These are phyloP conservation scores for Tenodera sinensis DNA, from an alignment of 2,888 invertebrate species.

Conservation along the genomic window DNA sequence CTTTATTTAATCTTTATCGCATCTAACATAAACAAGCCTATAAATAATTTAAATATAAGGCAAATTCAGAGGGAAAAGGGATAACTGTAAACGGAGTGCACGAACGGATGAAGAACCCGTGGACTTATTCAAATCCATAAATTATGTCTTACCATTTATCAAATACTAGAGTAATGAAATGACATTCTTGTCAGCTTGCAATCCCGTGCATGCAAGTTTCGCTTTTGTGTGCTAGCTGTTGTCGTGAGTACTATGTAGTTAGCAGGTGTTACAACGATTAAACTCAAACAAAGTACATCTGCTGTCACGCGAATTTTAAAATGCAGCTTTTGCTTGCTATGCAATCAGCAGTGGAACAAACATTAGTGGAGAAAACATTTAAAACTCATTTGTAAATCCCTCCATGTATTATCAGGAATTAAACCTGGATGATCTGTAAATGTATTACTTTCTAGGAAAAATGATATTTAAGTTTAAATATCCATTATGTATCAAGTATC, in stretches of 20 bases:
- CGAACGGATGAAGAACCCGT: no score
- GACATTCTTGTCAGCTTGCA: background rate
- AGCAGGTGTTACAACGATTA: background rate
- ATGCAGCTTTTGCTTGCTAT: background rate
- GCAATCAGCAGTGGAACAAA: no score
- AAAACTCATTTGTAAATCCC: background rate
- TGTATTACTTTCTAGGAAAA: background rate
- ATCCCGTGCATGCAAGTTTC: background rate
- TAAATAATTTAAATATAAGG: no score
- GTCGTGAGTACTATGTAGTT: background rate
- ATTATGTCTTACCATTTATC: no score
- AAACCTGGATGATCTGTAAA: background rate
- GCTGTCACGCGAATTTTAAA: background rate
- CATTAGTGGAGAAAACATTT: background rate
- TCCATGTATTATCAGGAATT: background rate
- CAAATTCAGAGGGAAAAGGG: no score
- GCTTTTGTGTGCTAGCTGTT: background rate
- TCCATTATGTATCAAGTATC: no score
- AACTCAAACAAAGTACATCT: background rate
- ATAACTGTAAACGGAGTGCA: no score
- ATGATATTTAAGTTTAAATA: no score
- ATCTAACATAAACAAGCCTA: no score
- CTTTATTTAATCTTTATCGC: no score
- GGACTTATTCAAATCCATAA: no score
- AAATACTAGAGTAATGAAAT: no score